These are phyloP conservation scores for Arion vulgaris DNA, from an alignment of 1,140 invertebrate species.

Conservation along the genomic window DNA sequence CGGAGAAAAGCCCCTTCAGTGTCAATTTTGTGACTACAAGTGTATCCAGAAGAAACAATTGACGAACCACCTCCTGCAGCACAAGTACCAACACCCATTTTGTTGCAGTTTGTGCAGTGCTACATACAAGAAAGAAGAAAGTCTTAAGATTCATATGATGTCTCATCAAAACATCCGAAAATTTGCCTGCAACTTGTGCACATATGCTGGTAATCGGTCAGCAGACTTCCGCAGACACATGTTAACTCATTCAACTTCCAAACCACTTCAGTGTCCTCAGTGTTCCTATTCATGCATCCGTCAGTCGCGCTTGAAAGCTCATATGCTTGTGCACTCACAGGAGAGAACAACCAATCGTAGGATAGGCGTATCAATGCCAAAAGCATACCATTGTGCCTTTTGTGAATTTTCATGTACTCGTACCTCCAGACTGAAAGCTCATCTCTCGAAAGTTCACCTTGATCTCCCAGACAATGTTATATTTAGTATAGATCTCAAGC, in stretches of 20 bases:
- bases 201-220: constrained; percentile 32
- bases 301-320: constrained; percentile 26
- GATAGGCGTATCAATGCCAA: neutral
- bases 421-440: constrained; percentile 31
- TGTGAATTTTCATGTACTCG: constrained; percentile 35
- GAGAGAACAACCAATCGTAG: constrained; percentile 6
- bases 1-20: constrained; percentile 34
- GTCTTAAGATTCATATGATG: constrained; percentile 38
- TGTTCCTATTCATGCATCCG: constrained; percentile 38
- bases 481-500: constrained; percentile 32
- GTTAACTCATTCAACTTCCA: constrained; percentile 31
- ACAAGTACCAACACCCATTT: constrained; percentile 32
- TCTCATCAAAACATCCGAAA: constrained; percentile 31
- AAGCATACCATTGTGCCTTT: constrained; percentile 30
- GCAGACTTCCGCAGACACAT: constrained; percentile 37
- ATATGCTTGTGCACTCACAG: constrained; percentile 27
- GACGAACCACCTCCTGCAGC: constrained; percentile 30
- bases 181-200: constrained; percentile 33
- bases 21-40: constrained; percentile 29
- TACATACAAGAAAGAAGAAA: constrained; percentile 37
- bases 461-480: constrained; percentile 35
- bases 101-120: constrained; percentile 30
- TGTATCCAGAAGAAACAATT: constrained; percentile 39
- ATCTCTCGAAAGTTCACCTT: constrained; percentile 33
- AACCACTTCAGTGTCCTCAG: constrained; percentile 30